Evolutionary conservation across 2,113 vertebrate genomes (phyloP), one percentile per base, ranked within the genome.

Genomic region (Chlorocebus sabaeus): DNA sequence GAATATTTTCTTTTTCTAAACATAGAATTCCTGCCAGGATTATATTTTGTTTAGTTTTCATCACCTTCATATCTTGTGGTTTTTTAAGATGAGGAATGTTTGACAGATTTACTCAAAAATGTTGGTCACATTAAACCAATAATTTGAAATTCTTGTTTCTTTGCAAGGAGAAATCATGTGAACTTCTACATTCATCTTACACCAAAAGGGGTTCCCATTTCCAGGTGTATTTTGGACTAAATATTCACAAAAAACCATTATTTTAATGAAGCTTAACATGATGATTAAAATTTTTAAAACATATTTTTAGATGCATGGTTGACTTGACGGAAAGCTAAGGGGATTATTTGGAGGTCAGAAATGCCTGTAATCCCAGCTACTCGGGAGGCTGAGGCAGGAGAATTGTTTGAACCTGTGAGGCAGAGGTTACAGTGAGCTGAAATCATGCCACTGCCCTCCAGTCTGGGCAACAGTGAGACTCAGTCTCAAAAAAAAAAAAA

Each of bases 1-100:
- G 94, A 89, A 90, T 96, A 90, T 72, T 93, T 95, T 73, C 93
- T 84, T 81, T 94, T 64, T 80, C 59, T 88, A 88, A 85, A 92
- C 43, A 90, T 7, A 68, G 52, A 90, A 87, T 84, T 95, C 50
- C 57, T 96, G 45, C 72, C 55, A 85, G 25, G 50, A 48, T 92
- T 70, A 13, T 11, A 73, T 76, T 88, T 96, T 79, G 43, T 59
- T 38, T 48, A 32, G 16, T 84, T 87, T 94, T 96, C 73, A 61
- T 86, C 35, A 61, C 55, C 75, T 70, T 92, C 55, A 23, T 88
- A 75, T 95, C 68, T 96, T 50, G 8, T 80, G 40, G 50, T 96
- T 8, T 80, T 90, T 96, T 70, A 93, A n/a, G n/a, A 75, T 61
- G 30, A 89, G 93, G 48, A 83, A 20, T 89, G 89, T 91, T 88